A percentile compares a stretch with the other conserved stretches of the same genome.
Conservation (phyloP, 2,113 vertebrate genomes). For the Phrynosoma platyrhinos region DNA sequence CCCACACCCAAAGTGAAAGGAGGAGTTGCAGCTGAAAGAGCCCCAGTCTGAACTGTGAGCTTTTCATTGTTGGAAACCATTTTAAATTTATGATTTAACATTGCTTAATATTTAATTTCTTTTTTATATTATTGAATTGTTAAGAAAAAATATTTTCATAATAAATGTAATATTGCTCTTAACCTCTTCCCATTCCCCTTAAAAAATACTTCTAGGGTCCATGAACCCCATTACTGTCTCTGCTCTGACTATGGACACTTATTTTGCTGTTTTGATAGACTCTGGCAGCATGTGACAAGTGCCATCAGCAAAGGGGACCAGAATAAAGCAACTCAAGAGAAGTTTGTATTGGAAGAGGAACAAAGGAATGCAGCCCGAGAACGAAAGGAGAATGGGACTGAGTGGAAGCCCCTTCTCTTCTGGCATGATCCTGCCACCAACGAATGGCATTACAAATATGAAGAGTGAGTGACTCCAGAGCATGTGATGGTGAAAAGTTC, state of each 20-base stretch:
- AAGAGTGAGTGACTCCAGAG: conserved; percentile 80
- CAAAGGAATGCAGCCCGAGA: conserved; percentile 85
- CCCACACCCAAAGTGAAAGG: not conserved
- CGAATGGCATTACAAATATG: conserved; percentile 90
- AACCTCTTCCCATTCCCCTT: not conserved
- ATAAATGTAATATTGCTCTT: not conserved
- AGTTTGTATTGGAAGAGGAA: conserved; percentile 90
- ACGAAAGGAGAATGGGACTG: conserved; percentile 76
- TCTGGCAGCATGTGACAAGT: conserved; percentile 92
- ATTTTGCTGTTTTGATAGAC: conserved; percentile 72
- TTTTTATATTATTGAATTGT: too few relatives aligned
- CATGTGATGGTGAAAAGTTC: not conserved
- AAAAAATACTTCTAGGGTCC: not conserved
- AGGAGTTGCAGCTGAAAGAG: not conserved
- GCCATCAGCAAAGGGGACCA: conserved; percentile 92
- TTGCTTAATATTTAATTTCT: too few relatives aligned
- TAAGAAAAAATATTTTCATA: too few relatives aligned
- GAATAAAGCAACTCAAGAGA: conserved; percentile 89
- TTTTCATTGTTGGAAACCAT: not conserved
- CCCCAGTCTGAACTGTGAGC: not conserved
- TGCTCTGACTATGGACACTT: not conserved
- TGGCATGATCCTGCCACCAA: conserved; percentile 76
- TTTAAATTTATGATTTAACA: not conserved
- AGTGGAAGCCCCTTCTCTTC: conserved; percentile 88
- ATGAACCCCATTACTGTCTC: not conserved